Base-by-base conservation (phyloP, 2,797 vertebrate species). In the Tragelaphus oryx region DNA sequence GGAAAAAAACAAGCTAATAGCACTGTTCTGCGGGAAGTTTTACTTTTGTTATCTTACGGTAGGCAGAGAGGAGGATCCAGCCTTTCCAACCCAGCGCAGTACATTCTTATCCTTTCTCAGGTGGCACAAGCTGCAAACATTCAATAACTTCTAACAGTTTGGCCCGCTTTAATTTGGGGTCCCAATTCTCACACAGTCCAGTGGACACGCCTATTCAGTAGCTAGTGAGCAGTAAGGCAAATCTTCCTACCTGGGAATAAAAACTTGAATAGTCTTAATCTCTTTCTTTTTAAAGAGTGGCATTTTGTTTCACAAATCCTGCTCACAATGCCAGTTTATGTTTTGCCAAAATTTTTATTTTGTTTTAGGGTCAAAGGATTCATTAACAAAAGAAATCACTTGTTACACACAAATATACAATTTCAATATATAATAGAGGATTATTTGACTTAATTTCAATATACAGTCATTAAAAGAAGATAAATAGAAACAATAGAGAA, bases 1-100 rank as follows among this genome's bases (percentile, higher is more conserved):
- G 79, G 87, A 20, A 97, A 97, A 89, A 95, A 97, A 78, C 71
- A 89, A 24, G 44, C 17, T 24, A 55, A 80, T n/a, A 30, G 46
- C 33, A 71, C 65, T 71, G 18, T 41, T 41, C 65, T 71, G 10
- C 65, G 41, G 33, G 20, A 71, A 71, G 65, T 41, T 33, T 65
- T 33, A 33, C 62, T 41, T 71, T 71, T 20, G 9, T 71, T 24
- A 41, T 33, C 33, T 71, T 71, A 71, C 1, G 2, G 33, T 24
- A 33, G n/a, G 17, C 62, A 65, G n/a, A 65, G 62, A 71, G 65
- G 65, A 37, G 33, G 65, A 68, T 12, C 10, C 65, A 37, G 65
- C 0, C 18, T 22, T 33, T 68, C 33, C 33, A 37, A 22, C 65
- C 65, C 65, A 68, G 5, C 0, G 0, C 65, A 68, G 33, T 37